phyloP scores from a whole-genome alignment of 2,797 vertebrate species.

The Ctenochaetus hawaiiensis region DNA sequence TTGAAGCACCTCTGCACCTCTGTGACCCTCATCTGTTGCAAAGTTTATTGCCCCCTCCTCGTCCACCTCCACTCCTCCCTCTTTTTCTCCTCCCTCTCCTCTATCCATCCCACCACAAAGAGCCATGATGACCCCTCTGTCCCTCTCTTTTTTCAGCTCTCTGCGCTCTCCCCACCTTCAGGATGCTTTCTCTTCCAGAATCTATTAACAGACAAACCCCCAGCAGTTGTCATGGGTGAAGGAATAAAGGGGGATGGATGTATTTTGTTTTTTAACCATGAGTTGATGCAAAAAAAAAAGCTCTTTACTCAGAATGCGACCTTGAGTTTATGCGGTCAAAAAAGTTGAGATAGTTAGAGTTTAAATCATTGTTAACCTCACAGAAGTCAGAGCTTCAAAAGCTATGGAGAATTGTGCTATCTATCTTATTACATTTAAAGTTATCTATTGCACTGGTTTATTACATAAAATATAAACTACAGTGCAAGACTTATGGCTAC shows the following conservation, averaged over 20 bases:
- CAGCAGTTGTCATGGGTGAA: slow-evolving; percentile 48
- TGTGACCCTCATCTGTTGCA: slow-evolving; percentile 73
- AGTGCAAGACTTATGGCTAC: too few relatives aligned
- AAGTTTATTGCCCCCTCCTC: slow-evolving; percentile 77
- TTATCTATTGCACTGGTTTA: not conserved
- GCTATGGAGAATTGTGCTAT: not conserved
- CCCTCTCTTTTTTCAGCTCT: slow-evolving; percentile 71
- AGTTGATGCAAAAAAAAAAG: not conserved
- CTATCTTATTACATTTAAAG: not conserved
- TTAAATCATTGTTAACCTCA: not conserved
- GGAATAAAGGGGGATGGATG: slow-evolving; percentile 30
- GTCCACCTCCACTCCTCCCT: slow-evolving; percentile 58
- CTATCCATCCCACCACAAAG: slow-evolving; percentile 75
- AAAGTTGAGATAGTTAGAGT: not conserved
- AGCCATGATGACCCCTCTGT: slow-evolving; percentile 81
- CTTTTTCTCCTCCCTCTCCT: slow-evolving; percentile 58
- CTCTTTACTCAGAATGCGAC: slow-evolving; percentile 21
- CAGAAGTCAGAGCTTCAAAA: not conserved
- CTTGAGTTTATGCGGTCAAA: not conserved
- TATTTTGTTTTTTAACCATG: slow-evolving; percentile 20
- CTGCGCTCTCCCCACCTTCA: slow-evolving; percentile 76
- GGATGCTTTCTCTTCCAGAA: slow-evolving; percentile 82
- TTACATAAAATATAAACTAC: not conserved
- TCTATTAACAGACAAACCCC: slow-evolving; percentile 71
- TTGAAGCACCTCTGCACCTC: slow-evolving; percentile 78